Evolutionary conservation across 2,888 invertebrate genomes (phyloP).

Genomic region (Hypomecis punctinalis): DNA sequence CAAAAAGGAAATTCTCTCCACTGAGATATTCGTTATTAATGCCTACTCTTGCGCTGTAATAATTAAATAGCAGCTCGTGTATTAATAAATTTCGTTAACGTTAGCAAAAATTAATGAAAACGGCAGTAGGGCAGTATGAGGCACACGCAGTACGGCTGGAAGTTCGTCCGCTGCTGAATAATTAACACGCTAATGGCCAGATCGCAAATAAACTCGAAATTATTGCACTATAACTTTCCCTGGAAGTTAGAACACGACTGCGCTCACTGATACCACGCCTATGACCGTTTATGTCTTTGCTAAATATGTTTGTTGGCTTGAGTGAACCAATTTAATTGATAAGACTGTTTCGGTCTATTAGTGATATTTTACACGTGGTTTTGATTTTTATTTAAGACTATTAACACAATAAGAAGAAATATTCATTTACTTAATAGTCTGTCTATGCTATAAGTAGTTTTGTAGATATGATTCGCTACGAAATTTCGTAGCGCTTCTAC

Average conservation of each 20-base stretch:
- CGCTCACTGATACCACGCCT: slow-evolving; percentile 27
- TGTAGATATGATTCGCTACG: background rate
- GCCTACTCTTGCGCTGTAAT: slow-evolving; percentile 3
- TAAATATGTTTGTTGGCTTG: slow-evolving; percentile 3
- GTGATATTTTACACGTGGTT: no score
- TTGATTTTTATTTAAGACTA: no score
- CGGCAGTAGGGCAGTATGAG: slow-evolving; percentile 45
- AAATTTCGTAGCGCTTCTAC: slow-evolving; percentile 4
- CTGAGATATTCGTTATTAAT: background rate
- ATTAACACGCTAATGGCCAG: slow-evolving; percentile 79
- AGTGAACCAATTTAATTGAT: background rate
- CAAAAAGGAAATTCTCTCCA: no score
- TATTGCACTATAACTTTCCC: slow-evolving; percentile 72
- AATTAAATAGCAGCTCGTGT: slow-evolving; percentile 11
- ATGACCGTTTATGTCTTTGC: slow-evolving; percentile 4
- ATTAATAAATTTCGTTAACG: slow-evolving; percentile 21
- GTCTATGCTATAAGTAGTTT: background rate
- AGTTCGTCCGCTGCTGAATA: slow-evolving; percentile 70
- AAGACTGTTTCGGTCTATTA: no score
- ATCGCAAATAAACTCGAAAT: slow-evolving; percentile 80
- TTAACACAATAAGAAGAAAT: no score
- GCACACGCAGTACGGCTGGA: slow-evolving; percentile 48
- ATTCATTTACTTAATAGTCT: no score
- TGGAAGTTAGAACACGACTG: slow-evolving; percentile 48
- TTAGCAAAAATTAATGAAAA: slow-evolving; percentile 32